phyloP scores from a whole-genome alignment of 2,888 invertebrate genomes.

The Epinotia demarniana region DNA sequence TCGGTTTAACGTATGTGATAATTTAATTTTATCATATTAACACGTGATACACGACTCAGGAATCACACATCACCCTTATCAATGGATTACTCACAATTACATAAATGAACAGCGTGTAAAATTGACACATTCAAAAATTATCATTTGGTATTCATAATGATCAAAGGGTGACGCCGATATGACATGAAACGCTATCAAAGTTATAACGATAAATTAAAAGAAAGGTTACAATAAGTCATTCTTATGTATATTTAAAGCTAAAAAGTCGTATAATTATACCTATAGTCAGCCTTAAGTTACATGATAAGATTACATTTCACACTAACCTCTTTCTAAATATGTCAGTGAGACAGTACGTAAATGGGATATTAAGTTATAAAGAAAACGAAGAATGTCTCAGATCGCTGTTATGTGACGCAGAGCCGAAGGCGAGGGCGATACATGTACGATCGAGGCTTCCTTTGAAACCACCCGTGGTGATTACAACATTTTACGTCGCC shows the following conservation, averaged over 20 bases:
- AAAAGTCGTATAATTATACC: neutral
- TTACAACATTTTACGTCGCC: too few species aligned
- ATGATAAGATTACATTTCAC: conserved; percentile 14
- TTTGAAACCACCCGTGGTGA: too few species aligned
- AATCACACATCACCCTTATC: neutral
- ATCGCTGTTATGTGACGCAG: neutral
- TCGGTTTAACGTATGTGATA: conserved; percentile 6
- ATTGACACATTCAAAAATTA: neutral
- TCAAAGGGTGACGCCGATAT: neutral
- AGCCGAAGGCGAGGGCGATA: too few species aligned
- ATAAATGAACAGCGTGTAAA: neutral
- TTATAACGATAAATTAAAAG: neutral
- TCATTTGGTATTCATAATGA: neutral
- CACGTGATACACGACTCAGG: neutral
- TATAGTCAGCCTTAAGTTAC: neutral
- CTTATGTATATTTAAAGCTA: neutral
- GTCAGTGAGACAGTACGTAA: neutral
- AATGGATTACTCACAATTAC: neutral
- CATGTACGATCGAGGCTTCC: too few species aligned
- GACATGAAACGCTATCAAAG: neutral
- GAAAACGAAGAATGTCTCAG: too few species aligned
- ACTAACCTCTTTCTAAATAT: neutral
- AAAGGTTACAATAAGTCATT: neutral
- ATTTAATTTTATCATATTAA: neutral
- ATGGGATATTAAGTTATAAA: neutral